Percentiles rank a stretch among this genome's conserved stretches.
Evolutionary conservation across 2,797 vertebrate genomes (phyloP).

Genomic region (Siniperca undulata): DNA sequence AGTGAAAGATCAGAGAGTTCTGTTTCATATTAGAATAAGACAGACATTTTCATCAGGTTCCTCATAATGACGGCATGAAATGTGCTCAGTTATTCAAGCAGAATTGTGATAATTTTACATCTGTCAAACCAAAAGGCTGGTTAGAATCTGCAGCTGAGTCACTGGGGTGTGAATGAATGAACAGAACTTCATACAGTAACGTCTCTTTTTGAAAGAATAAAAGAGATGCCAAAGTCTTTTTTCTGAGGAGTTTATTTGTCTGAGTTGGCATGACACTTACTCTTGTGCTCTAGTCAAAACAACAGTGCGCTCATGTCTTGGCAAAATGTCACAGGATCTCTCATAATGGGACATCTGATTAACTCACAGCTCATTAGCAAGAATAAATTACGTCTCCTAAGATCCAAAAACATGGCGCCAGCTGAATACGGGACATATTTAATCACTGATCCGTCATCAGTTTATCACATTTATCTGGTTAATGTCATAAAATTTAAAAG

Average conservation of each 20-base stretch:
- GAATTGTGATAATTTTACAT: neutral
- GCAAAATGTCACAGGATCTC: constrained; percentile 21
- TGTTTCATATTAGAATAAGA: neutral
- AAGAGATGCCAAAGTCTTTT: neutral
- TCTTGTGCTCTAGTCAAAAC: constrained; percentile 33
- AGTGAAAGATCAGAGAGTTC: neutral
- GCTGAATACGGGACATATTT: neutral
- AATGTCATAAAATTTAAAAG: neutral
- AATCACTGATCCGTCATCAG: neutral
- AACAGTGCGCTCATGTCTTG: constrained; percentile 25
- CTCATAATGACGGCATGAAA: neutral
- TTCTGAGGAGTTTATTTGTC: neutral
- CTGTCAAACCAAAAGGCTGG: neutral
- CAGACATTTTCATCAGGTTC: neutral
- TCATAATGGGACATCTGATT: constrained; percentile 26
- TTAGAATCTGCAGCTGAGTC: neutral
- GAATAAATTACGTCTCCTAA: constrained; percentile 8
- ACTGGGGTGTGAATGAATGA: neutral
- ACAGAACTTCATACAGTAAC: neutral
- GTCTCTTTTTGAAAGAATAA: constrained; percentile 3
- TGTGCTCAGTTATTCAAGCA: neutral
- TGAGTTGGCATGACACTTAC: constrained; percentile 20
- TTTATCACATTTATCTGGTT: constrained; percentile 6
- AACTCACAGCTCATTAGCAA: constrained; percentile 31
- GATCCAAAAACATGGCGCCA: neutral